These are phyloP conservation scores for Symphodus melops DNA, from an alignment of 2,113 vertebrate species.

Conservation along the genomic window DNA sequence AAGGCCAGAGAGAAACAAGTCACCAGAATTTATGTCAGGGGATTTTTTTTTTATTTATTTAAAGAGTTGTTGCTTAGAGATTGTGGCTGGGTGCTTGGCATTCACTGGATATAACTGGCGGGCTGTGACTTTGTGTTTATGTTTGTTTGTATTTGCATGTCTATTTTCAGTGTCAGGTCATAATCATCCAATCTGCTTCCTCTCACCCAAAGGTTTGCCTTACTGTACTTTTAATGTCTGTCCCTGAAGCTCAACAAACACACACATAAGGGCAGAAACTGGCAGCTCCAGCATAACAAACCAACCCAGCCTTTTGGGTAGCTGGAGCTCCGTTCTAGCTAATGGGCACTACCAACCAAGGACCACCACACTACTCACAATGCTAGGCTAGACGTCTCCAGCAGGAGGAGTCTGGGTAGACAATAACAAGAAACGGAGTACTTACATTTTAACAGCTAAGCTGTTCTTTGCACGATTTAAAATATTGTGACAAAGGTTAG, in stretches of 20 bases:
- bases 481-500: too few relatives aligned
- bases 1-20: constrained; percentile 25
- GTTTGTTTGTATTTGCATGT: constrained; percentile 29
- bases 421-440: background rate
- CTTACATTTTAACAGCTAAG: too few relatives aligned
- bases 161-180: constrained; percentile 16
- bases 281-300: constrained; percentile 21
- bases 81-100: constrained; percentile 60
- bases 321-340: constrained; percentile 37
- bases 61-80: constrained; percentile 32
- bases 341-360: constrained; percentile 41
- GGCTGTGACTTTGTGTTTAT: constrained; percentile 34
- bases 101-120: constrained; percentile 41
- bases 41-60: constrained; percentile 57
- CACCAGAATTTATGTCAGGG: constrained; percentile 53
- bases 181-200: constrained; percentile 33
- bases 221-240: constrained; percentile 28
- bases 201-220: constrained; percentile 23
- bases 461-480: too few relatives aligned
- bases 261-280: constrained; percentile 12
- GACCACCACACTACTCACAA: background rate
- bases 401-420: background rate
- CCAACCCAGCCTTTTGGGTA: constrained; percentile 45
- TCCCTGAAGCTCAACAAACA: constrained; percentile 2
- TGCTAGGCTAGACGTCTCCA: constrained; percentile 15